Evolutionary conservation across 2,888 invertebrate species (phyloP), one percentile per base, ranked within the genome.

Genomic region (Eilema depressum): DNA sequence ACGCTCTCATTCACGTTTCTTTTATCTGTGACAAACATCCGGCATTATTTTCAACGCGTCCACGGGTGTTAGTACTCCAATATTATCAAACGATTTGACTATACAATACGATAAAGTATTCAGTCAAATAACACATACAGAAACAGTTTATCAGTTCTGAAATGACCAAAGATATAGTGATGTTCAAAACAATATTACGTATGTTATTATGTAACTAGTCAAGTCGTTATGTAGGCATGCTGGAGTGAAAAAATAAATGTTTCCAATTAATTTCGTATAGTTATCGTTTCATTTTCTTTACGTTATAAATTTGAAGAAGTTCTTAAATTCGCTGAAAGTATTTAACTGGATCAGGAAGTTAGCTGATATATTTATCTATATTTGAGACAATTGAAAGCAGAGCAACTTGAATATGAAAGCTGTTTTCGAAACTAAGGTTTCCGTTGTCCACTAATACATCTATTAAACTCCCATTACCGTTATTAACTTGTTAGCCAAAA

Each of bases 21-120:
- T 92, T 92, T 93, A 93, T 93, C 92, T 91, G 87, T 86, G 87
- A 87, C 89, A 90, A 91, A 92, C 92, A 93, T 93, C 93, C 93
- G 93, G 92, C 88, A 90, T 90, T 89, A 89, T 89, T 89, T 90
- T 87, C 84, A 89, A 87, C 83, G 83, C 84, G 81, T 85, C 84
- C 85, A 83, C 85, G 61, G 80, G 78, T 77, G 83, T 85, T 83
- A 83, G 80, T 88, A 86, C 85, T 85, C 83, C 76, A 84, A 82
- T 84, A 82, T 86, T 88, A 90, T 90, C 87, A 87, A 86, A 86
- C 86, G 85, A 87, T 86, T 86, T 81, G 79, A 83, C 84, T 86
- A 86, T 85, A 88, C 87, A 88, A 85, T 83, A 80, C 81, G 85
- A 89, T 88, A 87, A 88, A 87, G 84, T 88, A 76, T 80, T 89